Evolutionary conservation across 37 sponge, comb jelly and placozoan genomes (phyloP), one percentile per base, ranked within the genome.

Genomic region (Spongilla lacustris): DNA sequence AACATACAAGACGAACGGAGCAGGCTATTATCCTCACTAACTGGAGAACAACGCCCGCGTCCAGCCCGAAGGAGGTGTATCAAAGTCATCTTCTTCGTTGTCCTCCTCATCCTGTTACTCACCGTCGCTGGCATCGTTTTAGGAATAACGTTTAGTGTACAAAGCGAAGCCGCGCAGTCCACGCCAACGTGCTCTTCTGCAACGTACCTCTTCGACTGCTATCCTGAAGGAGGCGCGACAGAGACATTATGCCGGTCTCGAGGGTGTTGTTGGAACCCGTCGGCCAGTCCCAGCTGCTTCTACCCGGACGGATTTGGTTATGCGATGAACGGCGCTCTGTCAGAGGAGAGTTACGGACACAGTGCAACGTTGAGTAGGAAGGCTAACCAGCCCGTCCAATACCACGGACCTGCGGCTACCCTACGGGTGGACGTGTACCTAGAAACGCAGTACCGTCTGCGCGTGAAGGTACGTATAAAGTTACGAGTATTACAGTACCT

Each of bases 211-310:
- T 80, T 87, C 49, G 32, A 79, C 37, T 87, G 87, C 50, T 66
- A 80, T 14, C 87, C 87, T 21, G 87, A 71, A 30, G 67, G 27
- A 4, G 68, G 2, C 0, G 58, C 4, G 8, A 66, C 21, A 27
- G 24, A 71, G 69, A 41, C 75, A 8, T 14, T 36, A 1, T 90
- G 91, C 36, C 2, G 2, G 0, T 10, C 19, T 8, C 68, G 76
- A 9, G 86, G 91, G 8, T 90, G 91, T 30, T 90, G 91, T 66
- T 90, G 91, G 91, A 77, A 72, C 13, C 11, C 19, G n/a, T 9
- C 0, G 12, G 23, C 34, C 14, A 31, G 81, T 21, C 80, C 86
- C 3, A 26, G 21, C 8, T 90, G 91, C 71, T 90, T 74, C 81
- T 85, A 74, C 49, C 48, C 86, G 25, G 34, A 28, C 25, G 73